Percentiles rank a stretch among this genome's conserved stretches.
These are phyloP conservation scores for Coelopa frigida DNA, from an alignment of 1,140 invertebrate genomes.

Conservation along the genomic window DNA sequence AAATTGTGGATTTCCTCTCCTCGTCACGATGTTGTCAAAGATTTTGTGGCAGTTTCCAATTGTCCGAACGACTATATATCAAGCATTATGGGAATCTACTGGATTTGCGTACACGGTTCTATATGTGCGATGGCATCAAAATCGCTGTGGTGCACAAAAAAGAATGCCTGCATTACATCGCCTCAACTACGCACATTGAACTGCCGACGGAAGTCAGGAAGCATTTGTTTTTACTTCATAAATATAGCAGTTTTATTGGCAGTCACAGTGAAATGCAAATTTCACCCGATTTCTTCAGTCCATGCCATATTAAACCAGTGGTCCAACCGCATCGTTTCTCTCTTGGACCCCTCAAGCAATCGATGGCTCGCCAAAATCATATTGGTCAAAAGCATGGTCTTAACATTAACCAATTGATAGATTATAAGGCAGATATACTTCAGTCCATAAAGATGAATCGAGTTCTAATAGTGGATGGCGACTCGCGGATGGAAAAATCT, in stretches of 20 bases:
- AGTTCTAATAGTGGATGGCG: slow-evolving; percentile 21
- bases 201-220: slow-evolving; percentile 13
- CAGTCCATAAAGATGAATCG: slow-evolving; percentile 16
- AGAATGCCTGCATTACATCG: slow-evolving; percentile 24
- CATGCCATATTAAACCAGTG: slow-evolving; percentile 4
- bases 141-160: slow-evolving; percentile 26
- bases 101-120: slow-evolving; percentile 18
- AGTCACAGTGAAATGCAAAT: slow-evolving; percentile 14
- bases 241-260: slow-evolving; percentile 1
- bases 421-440: slow-evolving; percentile 12
- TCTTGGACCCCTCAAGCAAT: slow-evolving; percentile 7
- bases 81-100: slow-evolving; percentile 10
- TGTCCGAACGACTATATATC: slow-evolving; percentile 15
- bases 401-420: background rate
- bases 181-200: slow-evolving; percentile 17
- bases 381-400: slow-evolving; percentile 11
- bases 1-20: too few relatives aligned
- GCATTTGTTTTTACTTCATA: slow-evolving; percentile 18
- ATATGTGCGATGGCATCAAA: slow-evolving; percentile 14
- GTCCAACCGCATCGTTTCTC: slow-evolving; percentile 10
- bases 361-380: slow-evolving; percentile 9
- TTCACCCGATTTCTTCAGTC: background rate
- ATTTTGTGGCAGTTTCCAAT: slow-evolving; percentile 25
- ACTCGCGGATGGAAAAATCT: slow-evolving; percentile 25
- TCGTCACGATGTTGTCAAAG: slow-evolving; percentile 31